phyloP scores from a whole-genome alignment of 2,797 vertebrate genomes.

The Oreortyx pictus region DNA sequence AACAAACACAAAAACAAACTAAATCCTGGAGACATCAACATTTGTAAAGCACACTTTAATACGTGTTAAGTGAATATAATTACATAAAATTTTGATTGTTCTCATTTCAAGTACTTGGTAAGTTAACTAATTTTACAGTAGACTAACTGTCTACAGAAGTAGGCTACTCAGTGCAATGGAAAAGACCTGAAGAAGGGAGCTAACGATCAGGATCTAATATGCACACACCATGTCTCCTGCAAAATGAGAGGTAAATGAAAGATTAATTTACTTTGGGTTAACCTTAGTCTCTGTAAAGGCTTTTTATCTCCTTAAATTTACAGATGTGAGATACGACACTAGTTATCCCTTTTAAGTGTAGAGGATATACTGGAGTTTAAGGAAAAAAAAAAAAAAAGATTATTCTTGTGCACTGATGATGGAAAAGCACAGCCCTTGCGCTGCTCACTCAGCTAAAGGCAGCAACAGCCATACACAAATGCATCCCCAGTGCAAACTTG shows the following conservation, averaged over 20 bases:
- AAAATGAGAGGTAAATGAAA: background rate
- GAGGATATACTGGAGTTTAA: background rate
- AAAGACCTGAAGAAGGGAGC: background rate
- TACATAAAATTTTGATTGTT: background rate
- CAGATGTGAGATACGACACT: too few species aligned
- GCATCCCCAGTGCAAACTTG: background rate
- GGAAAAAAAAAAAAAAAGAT: background rate
- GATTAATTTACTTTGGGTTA: background rate
- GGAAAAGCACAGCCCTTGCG: background rate
- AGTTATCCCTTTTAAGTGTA: background rate
- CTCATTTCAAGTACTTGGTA: background rate
- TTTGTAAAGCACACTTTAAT: background rate
- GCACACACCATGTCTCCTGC: background rate
- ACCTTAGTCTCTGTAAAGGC: background rate
- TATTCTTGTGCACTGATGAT: background rate
- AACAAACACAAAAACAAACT: background rate
- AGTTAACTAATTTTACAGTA: background rate
- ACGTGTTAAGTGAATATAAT: background rate
- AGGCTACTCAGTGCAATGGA: background rate
- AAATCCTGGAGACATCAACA: background rate
- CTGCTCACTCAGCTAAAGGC: background rate
- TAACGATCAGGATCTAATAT: background rate
- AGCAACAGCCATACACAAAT: accelerated
- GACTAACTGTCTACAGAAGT: background rate
- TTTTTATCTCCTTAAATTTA: background rate